Evolutionary conservation across 53 echinoderm and acorn worm species (phyloP), one percentile per base, ranked within the genome.

Genomic region (Paelopatides confundens): DNA sequence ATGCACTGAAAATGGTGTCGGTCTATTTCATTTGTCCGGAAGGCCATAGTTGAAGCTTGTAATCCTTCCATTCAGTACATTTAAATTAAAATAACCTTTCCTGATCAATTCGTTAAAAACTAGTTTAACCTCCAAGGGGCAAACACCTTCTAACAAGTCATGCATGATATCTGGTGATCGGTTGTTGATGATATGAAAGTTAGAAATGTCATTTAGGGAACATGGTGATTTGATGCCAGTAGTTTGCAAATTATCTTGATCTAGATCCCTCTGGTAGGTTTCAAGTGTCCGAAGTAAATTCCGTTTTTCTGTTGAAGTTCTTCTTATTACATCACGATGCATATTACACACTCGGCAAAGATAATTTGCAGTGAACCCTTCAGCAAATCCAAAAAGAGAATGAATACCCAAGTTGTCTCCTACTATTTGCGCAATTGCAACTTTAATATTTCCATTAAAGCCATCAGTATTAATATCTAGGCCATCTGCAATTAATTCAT

Each of bases 331-430:
- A 63, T 77, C 81, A 13, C 91, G 65, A 39, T 81, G 91, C 23
- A 74, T 43, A 35, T 88, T 92, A 53, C 92, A 92, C n/a, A 38
- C 63, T 27, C 85, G 51, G 23, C 88, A 91, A 1, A 71, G 71
- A 43, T 87, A 91, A 24, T 91, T 91, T 5, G 82, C 91, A 12
- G 84, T 87, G 69, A 91, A 91, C 13, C 62, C n/a, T n/a, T n/a
- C n/a, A n/a, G n/a, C n/a, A n/a, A n/a, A n/a, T n/a, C n/a, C n/a
- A n/a, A n/a, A n/a, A n/a, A n/a, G n/a, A n/a, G n/a, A n/a, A n/a
- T n/a, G n/a, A n/a, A n/a, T n/a, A n/a, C n/a, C n/a, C n/a, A 88
- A 62, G 30, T 87, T 87, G 77, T 87, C 87, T 2, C 87, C 87
- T 1, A 77, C 77, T 3, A 87, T 58, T 28, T 87, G 87, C 35